Conservation (phyloP, 2,113 vertebrate genomes). For the Prionailurus bengalensis region DNA sequence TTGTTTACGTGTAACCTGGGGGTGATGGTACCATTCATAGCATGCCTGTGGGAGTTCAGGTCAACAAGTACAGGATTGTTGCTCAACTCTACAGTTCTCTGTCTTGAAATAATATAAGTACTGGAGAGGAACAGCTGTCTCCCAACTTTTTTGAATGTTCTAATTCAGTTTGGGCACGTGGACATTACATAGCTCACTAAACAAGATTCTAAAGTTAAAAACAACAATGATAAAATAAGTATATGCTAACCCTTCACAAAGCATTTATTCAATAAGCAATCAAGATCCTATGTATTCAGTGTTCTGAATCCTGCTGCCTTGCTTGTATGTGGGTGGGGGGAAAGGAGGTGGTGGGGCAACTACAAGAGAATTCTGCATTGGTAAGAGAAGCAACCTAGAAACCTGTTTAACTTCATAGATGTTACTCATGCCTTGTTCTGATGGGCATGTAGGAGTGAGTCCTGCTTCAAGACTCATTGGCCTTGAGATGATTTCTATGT, state of each 20-base stretch:
- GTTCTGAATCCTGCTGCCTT: not conserved
- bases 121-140: not conserved
- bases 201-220: conserved; percentile 38
- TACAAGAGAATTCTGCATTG: not conserved
- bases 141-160: not conserved
- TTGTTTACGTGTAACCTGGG: not conserved
- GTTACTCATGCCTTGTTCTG: not conserved
- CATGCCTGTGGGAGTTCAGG: not conserved
- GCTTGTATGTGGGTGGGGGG: not conserved
- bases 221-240: not conserved
- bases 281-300: not conserved
- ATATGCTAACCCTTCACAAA: not conserved
- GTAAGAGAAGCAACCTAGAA: not conserved
- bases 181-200: not conserved
- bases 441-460: not conserved
- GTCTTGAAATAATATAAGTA: not conserved
- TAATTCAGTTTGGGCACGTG: not conserved
- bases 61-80: not conserved
- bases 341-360: no score
- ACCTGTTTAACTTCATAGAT: not conserved
- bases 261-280: not conserved
- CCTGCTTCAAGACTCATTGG: not conserved
- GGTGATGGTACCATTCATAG: not conserved
- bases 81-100: not conserved
- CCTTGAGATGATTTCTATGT: not conserved